Base-by-base conservation (phyloP, 2,797 vertebrate species). In the Epinephelus malabaricus region DNA sequence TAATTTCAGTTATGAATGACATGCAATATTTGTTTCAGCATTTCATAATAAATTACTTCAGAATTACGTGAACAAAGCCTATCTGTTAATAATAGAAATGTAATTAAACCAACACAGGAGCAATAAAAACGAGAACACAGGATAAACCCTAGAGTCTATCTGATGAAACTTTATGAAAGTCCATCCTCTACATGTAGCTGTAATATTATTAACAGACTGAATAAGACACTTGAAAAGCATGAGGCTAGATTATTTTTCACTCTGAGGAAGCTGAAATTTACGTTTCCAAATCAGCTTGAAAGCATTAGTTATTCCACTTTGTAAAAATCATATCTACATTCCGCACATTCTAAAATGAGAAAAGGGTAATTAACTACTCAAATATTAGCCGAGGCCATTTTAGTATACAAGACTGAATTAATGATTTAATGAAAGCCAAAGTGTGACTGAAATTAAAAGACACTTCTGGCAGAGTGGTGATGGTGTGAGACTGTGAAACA, bases 251-350 rank as follows among this genome's bases (percentile, higher is more conserved):
- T 19, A 13, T 38, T 13, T 51, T 47, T 43, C 18, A 67, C 34
- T 27, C 11, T 51, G 17, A 43, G 45, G 17, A 68, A 61, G 25
- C 19, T 54, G 3, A 61, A 68, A 4, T 60, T 60, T 46, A 8
- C 30, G 55, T 50, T 73, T 50, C 17, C 27, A 56, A 65, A 46
- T 61, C 40, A 43, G 12, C 13, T 60, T 45, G 10, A 67, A 11
- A 58, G 59, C 25, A 34, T 17, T 18, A n/a, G 10, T 46, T 9
- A 72, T 38, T 15, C 54, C 19, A 6, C 54, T 55, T 63, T 13
- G 23, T 61, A 27, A 79, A 49, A 54, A 58, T 69, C 46, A 65
- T 38, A 55, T 61, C 40, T 54, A 17, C 34, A 46, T 69, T 34
- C 46, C 21, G 34, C 25, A 59, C 0, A 6, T 14, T 49, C 6